phyloP scores from a whole-genome alignment of 2,888 invertebrate genomes.

The Entomobrya proxima region DNA sequence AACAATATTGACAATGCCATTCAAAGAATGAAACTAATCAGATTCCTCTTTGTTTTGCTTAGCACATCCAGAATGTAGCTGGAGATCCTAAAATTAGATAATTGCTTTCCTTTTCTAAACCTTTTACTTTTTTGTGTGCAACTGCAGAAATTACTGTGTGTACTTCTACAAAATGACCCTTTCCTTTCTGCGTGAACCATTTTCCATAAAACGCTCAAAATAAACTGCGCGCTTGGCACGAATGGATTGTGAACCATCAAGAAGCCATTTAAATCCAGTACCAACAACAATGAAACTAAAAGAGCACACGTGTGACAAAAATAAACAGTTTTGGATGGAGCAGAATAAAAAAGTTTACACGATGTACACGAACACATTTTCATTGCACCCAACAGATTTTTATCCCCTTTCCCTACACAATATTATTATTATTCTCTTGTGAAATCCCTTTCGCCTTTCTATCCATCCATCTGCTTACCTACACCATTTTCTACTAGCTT shows the following conservation, averaged over 20 bases:
- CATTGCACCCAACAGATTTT: constrained; percentile 16
- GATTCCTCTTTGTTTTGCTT: too few species aligned
- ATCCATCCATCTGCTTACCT: too few species aligned
- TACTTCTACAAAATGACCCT: neutral
- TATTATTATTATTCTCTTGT: constrained; percentile 6
- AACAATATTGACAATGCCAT: too few species aligned
- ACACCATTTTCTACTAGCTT: neutral
- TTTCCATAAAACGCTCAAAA: neutral
- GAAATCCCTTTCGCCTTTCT: too few species aligned
- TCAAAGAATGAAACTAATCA: neutral
- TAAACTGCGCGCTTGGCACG: neutral
- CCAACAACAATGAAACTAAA: neutral
- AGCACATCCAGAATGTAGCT: too few species aligned
- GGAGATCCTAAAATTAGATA: too few species aligned
- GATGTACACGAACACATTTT: too few species aligned
- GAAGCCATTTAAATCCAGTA: neutral
- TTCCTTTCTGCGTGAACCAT: neutral
- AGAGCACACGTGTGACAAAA: neutral
- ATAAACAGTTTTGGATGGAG: neutral
- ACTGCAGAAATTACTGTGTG: too few species aligned
- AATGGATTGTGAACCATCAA: neutral
- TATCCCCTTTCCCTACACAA: neutral
- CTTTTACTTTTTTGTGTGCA: too few species aligned
- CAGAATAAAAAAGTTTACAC: neutral
- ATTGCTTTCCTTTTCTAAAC: too few species aligned